These are phyloP conservation scores for Channallabes apus DNA, from an alignment of 2,797 vertebrate genomes.

Conservation along the genomic window DNA sequence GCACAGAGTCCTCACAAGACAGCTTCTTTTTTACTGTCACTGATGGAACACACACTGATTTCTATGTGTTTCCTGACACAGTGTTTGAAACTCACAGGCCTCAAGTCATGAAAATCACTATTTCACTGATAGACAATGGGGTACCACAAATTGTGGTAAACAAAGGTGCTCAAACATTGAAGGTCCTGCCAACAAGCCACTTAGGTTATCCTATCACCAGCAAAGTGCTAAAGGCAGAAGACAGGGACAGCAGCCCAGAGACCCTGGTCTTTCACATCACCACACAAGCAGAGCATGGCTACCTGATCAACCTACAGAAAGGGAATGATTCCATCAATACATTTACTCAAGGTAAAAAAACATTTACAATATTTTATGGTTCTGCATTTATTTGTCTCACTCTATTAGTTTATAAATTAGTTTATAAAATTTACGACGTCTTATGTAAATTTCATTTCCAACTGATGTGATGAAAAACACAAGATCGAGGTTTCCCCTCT, in stretches of 20 bases:
- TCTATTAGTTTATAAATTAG: background rate
- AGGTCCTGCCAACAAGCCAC: slow-evolving; percentile 79
- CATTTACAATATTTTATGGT: background rate
- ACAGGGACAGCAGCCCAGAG: slow-evolving; percentile 80
- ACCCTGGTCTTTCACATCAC: slow-evolving; percentile 81
- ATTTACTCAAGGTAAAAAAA: slow-evolving; percentile 89
- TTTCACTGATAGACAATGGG: slow-evolving; percentile 81
- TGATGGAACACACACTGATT: slow-evolving; percentile 88
- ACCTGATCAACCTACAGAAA: slow-evolving; percentile 81
- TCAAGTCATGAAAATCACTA: slow-evolving; percentile 86
- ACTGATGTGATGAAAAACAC: background rate
- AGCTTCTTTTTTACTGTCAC: slow-evolving; percentile 93
- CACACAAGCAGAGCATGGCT: slow-evolving; percentile 81
- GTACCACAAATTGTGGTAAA: slow-evolving; percentile 86
- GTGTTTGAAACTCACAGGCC: slow-evolving; percentile 86
- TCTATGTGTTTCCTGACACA: slow-evolving; percentile 91
- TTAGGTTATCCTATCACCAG: slow-evolving; percentile 84
- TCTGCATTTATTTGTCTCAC: background rate
- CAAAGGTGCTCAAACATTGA: slow-evolving; percentile 83
- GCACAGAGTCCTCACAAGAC: slow-evolving; percentile 81
- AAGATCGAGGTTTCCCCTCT: background rate
- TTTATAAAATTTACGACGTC: background rate
- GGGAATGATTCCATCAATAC: slow-evolving; percentile 86
- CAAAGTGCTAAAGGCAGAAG: slow-evolving; percentile 83
- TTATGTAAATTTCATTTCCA: background rate